A percentile compares a stretch with the other conserved stretches of the same genome.
Evolutionary conservation across 2,888 invertebrate genomes (phyloP).

Genomic region (Lithophane leautieri): DNA sequence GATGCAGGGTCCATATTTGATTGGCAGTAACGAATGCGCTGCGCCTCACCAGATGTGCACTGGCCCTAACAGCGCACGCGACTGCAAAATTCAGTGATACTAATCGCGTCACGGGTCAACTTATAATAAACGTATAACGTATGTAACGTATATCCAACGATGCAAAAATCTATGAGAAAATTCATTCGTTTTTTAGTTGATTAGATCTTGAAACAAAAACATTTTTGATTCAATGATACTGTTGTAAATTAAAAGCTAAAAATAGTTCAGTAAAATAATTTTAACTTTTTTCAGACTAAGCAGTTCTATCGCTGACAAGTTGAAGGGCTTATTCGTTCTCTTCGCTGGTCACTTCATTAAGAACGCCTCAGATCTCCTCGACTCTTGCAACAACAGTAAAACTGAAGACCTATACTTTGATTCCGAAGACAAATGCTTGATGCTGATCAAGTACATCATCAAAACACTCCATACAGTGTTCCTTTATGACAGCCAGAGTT

Average conservation of each 20-base stretch:
- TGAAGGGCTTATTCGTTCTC: constrained; percentile 97
- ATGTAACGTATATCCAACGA: too few species aligned
- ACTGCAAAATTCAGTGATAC: too few species aligned
- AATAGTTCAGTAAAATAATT: background rate
- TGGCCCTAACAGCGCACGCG: too few species aligned
- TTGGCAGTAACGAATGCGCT: too few species aligned
- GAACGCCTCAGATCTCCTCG: constrained; percentile 94
- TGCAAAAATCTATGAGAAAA: background rate
- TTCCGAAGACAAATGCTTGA: constrained; percentile 90
- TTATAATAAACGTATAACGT: too few species aligned
- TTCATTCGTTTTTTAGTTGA: background rate
- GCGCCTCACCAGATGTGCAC: too few species aligned
- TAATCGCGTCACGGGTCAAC: too few species aligned
- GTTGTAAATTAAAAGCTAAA: background rate
- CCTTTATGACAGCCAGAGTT: constrained; percentile 95
- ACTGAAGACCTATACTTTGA: constrained; percentile 88
- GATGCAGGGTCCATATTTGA: too few species aligned
- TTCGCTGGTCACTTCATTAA: constrained; percentile 96
- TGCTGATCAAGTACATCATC: constrained; percentile 93
- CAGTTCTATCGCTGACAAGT: constrained; percentile 93
- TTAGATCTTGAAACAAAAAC: background rate
- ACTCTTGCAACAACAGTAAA: constrained; percentile 92
- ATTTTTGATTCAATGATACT: background rate
- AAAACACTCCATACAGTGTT: constrained; percentile 95
- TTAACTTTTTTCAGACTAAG: constrained; percentile 91